Evolutionary conservation across 2,888 invertebrate species (phyloP), one percentile per base, ranked within the genome.

Genomic region (Cantharis rufa): DNA sequence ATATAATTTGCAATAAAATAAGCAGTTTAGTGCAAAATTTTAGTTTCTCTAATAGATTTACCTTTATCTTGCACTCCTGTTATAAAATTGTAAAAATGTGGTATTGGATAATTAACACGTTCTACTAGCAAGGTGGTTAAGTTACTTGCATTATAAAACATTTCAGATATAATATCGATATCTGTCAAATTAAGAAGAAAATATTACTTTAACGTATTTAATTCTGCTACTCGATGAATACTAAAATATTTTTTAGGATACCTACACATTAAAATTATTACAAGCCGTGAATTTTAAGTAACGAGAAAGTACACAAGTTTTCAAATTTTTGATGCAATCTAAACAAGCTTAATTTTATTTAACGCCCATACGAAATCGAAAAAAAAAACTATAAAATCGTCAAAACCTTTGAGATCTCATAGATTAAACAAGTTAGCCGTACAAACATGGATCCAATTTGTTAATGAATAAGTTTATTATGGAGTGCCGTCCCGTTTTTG

Each of bases 381-480:
- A 48, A 48, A 24, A 32, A 48, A 48, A 48, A 48, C 48, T 48
- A 48, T 48, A 48, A 48, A 48, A 48, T 48, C 7, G 48, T 48
- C 48, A 48, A 48, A 79, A 78, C 79, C 78, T 78, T 75, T 78
- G 66, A 80, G 83, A 84, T 83, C 82, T 81, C 80, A 81, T 79
- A 82, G 83, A 85, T 84, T 83, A 82, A 81, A 80, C 82, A 82
- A 82, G 83, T 83, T 75, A 83, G 83, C 80, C 79, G 79, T 48
- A 72, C 72, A 72, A 80, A 85, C 86, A 86, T 82, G 84, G 83
- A 81, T 84, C 84, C 85, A 84, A 85, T 86, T 86, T 86, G 85
- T 86, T 85, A 85, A 85, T 85, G 86, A 85, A 85, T 48, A 48
- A 48, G 48, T 48, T 48, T 48, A 48, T 48, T 48, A 48, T 48